Evolutionary conservation across 92 coral and sea anemone species (phyloP).

Genomic region (Phenganax stokvisi): DNA sequence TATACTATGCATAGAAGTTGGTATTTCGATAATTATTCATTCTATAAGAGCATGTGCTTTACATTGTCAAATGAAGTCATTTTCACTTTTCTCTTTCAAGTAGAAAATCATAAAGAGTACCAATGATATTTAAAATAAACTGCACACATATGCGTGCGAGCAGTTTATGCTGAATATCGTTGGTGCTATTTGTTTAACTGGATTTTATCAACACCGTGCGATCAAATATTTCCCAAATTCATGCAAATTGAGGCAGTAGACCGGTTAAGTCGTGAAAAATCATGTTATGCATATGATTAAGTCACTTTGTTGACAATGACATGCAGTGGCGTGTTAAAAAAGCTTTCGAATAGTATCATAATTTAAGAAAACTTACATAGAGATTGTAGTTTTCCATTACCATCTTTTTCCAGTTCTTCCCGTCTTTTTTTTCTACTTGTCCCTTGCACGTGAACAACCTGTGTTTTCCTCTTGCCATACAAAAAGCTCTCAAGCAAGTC

Average conservation of each 20-base stretch:
- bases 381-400: slow-evolving; percentile 8
- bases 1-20: too few species aligned
- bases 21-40: too few species aligned
- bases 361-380: slow-evolving; percentile 22
- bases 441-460: neutral
- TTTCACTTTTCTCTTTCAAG: too few species aligned
- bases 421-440: slow-evolving; percentile 8
- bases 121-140: too few species aligned
- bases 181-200: too few species aligned
- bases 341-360: neutral
- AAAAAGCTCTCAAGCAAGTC: slow-evolving; percentile 31
- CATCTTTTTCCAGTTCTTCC: neutral
- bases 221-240: neutral
- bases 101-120: too few species aligned
- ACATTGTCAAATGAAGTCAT: too few species aligned
- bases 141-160: too few species aligned
- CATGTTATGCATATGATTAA: slow-evolving; percentile 33
- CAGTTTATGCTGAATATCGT: too few species aligned
- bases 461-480: slow-evolving; percentile 8
- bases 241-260: slow-evolving; percentile 9
- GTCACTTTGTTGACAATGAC: slow-evolving; percentile 9
- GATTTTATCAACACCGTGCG: too few species aligned
- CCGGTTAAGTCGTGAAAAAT: slow-evolving; percentile 28
- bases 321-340: neutral
- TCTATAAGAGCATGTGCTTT: too few species aligned